Conservation (phyloP, 2,888 invertebrate genomes). For the Andrena flavipes region DNA sequence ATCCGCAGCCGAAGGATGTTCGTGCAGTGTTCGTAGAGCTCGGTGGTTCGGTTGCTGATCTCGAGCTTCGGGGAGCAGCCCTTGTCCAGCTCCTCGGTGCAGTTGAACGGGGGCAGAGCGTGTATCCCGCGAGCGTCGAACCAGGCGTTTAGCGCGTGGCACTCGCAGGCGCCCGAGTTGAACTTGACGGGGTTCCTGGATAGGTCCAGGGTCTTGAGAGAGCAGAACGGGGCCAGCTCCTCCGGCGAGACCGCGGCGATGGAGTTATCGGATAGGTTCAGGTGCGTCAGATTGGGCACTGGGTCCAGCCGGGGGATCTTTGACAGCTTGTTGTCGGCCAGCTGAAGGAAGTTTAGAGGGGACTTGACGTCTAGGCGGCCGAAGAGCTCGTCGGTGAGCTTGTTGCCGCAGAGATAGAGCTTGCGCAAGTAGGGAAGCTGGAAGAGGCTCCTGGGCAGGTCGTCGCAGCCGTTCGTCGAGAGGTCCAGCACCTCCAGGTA, state of each 20-base stretch:
- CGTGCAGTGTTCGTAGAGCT: constrained; percentile 71
- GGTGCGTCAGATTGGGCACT: constrained; percentile 86
- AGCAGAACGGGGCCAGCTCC: constrained; percentile 88
- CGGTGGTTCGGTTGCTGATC: constrained; percentile 72
- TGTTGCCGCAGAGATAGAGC: constrained; percentile 87
- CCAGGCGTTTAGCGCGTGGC: constrained; percentile 76
- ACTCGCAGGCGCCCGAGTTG: constrained; percentile 73
- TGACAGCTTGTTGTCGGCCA: constrained; percentile 87
- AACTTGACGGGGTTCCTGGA: constrained; percentile 72
- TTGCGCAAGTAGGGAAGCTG: constrained; percentile 88
- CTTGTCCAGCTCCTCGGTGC: constrained; percentile 30
- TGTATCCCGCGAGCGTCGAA: constrained; percentile 66
- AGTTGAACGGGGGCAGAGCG: constrained; percentile 63
- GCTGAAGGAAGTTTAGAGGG: constrained; percentile 87
- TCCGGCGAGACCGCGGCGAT: constrained; percentile 85
- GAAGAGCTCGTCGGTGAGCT: constrained; percentile 84
- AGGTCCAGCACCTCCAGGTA: constrained; percentile 87
- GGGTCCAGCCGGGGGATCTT: constrained; percentile 88
- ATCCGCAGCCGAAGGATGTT: constrained; percentile 66
- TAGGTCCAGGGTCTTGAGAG: constrained; percentile 87
- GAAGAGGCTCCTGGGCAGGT: constrained; percentile 86
- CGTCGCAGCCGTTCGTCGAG: constrained; percentile 86
- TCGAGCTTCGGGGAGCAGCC: constrained; percentile 33
- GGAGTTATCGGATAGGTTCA: constrained; percentile 88
- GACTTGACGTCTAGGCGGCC: constrained; percentile 83